A percentile compares a stretch with the other conserved stretches of the same genome.
Evolutionary conservation across 2,113 vertebrate species (phyloP).

Genomic region (Aix galericulata): DNA sequence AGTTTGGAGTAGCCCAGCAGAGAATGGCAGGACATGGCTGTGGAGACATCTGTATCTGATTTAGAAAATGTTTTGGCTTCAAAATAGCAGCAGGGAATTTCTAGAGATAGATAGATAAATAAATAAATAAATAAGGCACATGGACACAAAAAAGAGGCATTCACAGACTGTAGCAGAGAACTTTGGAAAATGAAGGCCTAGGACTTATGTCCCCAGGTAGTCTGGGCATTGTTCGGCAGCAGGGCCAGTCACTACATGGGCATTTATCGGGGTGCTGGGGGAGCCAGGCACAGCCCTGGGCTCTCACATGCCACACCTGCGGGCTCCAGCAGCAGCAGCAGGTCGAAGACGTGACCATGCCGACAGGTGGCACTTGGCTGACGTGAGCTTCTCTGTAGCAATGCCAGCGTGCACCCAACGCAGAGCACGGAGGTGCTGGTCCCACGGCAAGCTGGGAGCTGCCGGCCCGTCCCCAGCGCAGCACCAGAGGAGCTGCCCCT

Average conservation of each 20-base stretch:
- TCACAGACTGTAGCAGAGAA: background rate
- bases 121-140: background rate
- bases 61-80: background rate
- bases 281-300: no score
- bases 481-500: no score
- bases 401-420: background rate
- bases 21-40: constrained; percentile 45
- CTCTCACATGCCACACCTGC: background rate
- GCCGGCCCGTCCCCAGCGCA: no score
- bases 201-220: background rate
- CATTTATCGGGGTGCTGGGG: no score
- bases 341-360: background rate
- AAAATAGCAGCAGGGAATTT: background rate
- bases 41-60: constrained; percentile 9
- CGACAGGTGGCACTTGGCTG: no score
- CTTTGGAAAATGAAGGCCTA: background rate
- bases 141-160: fast-evolving
- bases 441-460: background rate
- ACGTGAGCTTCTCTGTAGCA: background rate
- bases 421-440: background rate
- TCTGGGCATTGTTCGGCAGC: background rate
- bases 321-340: background rate
- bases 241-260: fast-evolving
- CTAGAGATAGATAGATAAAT: background rate
- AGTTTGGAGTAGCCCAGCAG: background rate